phyloP scores from a whole-genome alignment of 2,888 invertebrate genomes.

The Atherix ibis region DNA sequence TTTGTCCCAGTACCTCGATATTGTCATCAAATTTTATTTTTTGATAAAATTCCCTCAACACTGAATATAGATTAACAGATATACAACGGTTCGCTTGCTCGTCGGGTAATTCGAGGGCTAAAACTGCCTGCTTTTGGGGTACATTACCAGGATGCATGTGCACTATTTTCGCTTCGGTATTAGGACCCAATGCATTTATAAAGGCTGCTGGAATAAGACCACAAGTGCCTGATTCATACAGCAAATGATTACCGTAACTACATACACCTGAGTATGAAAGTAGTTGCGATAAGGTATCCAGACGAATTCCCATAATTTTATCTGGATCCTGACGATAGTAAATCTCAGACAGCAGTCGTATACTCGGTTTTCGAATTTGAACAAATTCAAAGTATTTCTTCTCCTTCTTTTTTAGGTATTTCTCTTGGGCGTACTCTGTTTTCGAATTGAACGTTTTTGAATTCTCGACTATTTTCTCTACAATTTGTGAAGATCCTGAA shows the following conservation, averaged over 20 bases:
- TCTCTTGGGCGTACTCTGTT: conserved; percentile 85
- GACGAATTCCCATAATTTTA: conserved; percentile 60
- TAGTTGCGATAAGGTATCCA: conserved; percentile 81
- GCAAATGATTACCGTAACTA: conserved; percentile 55
- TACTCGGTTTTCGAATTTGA: conserved; percentile 61
- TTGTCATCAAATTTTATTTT: conserved; percentile 9
- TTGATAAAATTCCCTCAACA: conserved; percentile 51
- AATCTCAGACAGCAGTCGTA: conserved; percentile 69
- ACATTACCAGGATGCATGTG: conserved; percentile 70
- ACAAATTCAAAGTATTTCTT: conserved; percentile 81
- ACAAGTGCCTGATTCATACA: conserved; percentile 79
- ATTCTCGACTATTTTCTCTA: conserved; percentile 74
- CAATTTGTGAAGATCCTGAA: conserved; percentile 63
- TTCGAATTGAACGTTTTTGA: conserved; percentile 80
- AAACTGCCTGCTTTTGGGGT: conserved; percentile 59
- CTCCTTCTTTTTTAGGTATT: conserved; percentile 89
- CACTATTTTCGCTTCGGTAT: conserved; percentile 47
- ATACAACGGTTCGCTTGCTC: conserved; percentile 55
- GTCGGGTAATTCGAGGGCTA: conserved; percentile 62
- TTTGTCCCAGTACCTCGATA: conserved; percentile 14
- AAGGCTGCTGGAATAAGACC: conserved; percentile 74
- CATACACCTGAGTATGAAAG: conserved; percentile 67
- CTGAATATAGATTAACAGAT: conserved; percentile 62
- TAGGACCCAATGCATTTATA: conserved; percentile 55
- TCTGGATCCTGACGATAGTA: conserved; percentile 64